Base-by-base conservation (phyloP, 2,888 invertebrate genomes). In the Axea sp. region DNA sequence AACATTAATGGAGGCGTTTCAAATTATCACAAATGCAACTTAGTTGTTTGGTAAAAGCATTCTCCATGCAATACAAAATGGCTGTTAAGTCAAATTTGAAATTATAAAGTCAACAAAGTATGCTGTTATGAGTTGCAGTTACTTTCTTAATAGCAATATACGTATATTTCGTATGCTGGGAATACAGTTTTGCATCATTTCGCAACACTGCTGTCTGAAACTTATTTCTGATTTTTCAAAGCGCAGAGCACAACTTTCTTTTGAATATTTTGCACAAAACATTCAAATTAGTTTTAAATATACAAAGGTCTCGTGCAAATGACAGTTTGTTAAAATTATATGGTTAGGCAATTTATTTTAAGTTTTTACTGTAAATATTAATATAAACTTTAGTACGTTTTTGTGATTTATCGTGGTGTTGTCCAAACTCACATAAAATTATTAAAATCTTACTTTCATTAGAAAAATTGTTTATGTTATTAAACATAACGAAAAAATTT, bases 351-450 rank as follows among this genome's bases (percentile, higher is more conserved):
- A 53, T 53, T 53, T 35, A 30, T 15, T 14, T 28, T 19, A 39
- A 53, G 39, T 53, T 53, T 53, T 53, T 53, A 53, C 53, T 53
- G 28, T 39, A 53, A 53, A 53, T 53, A 53, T 53, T 53, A 53
- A 39, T 53, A 17, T 30, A 53, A 53, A 53, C 53, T 53, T 53
- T 53, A 24, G 39, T 53, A 53, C 37, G 53, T 53, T 11, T 39
- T 53, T 39, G 39, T 30, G 39, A 53, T 53, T 53, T 39, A 53
- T 39, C 12, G 39, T 28, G 30, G 28, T 28, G 53, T 28, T 53
- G 17, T 53, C 19, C 39, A 26, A 39, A 28, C 53, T 53, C 39
- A 39, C 39, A 39, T 53, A 49, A 49, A 28, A 12, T 37, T 28
- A 39, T 53, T 53, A 53, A 53, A 37, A 37, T 12, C 15, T 26